These are phyloP conservation scores for Drosophila persimilis DNA, from an alignment of 1,140 invertebrate species.

Conservation along the genomic window DNA sequence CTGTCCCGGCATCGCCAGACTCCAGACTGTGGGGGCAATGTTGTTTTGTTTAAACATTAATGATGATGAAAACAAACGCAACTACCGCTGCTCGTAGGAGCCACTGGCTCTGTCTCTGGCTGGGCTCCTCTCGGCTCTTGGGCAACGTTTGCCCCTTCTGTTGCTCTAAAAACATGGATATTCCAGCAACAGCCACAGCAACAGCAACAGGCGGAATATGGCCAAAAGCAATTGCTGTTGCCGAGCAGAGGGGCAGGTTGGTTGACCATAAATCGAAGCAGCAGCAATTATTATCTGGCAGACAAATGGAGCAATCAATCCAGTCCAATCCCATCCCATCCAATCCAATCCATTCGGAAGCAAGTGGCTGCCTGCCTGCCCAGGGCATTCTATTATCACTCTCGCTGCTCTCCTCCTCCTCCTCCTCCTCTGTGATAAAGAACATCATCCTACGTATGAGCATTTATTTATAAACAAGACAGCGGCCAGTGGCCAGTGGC, in stretches of 20 bases:
- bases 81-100: conserved; percentile 16
- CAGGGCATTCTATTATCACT: conserved; percentile 32
- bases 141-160: conserved; percentile 32
- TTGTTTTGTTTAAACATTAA: conserved; percentile 80
- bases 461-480: conserved; percentile 80
- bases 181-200: conserved; percentile 25
- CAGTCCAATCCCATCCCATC: conserved; percentile 3
- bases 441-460: conserved; percentile 72
- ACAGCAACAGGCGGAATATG: conserved; percentile 35
- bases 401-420: background rate
- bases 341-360: no score
- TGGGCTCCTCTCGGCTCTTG: conserved; percentile 43
- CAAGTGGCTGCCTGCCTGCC: conserved; percentile 2
- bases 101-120: conserved; percentile 7
- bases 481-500: conserved; percentile 41
- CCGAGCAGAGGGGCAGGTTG: background rate
- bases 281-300: conserved; percentile 4
- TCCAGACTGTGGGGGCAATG: conserved; percentile 46
- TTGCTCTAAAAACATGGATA: conserved; percentile 46
- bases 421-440: conserved; percentile 56
- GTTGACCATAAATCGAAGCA: conserved; percentile 12
- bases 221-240: conserved; percentile 1
- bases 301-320: conserved; percentile 47
- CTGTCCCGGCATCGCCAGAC: conserved; percentile 34
- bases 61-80: conserved; percentile 79